A percentile compares a stretch with the other conserved stretches of the same genome.
Evolutionary conservation across 2,113 vertebrate species (phyloP).

Genomic region (Bettongia penicillata): DNA sequence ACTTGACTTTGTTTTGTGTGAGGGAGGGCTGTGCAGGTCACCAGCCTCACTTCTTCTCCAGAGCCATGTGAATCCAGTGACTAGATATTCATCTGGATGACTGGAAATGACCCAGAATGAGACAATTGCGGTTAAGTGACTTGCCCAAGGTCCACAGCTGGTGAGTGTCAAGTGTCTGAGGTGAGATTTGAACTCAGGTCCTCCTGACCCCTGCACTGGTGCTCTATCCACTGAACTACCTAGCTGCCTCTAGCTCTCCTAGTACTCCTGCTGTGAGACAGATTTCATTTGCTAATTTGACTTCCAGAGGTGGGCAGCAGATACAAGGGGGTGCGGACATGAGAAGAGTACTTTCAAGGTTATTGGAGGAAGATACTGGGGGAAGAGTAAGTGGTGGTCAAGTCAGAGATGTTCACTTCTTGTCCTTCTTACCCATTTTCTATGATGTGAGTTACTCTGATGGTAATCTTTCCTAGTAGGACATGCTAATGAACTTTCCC

Average conservation of each 20-base stretch:
- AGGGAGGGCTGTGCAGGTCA: too few species aligned
- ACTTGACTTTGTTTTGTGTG: too few species aligned
- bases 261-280: neutral
- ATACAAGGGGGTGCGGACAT: neutral
- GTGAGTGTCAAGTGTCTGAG: too few species aligned
- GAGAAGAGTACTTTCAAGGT: neutral
- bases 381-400: neutral
- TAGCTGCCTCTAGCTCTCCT: neutral
- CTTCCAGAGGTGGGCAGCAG: neutral
- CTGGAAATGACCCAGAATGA: too few species aligned
- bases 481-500: neutral
- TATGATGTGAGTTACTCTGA: neutral
- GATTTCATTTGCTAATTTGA: neutral
- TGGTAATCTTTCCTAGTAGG: neutral
- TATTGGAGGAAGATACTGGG: neutral
- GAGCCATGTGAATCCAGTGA: too few species aligned
- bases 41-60: too few species aligned
- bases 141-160: too few species aligned
- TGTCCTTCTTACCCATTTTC: neutral
- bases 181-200: too few species aligned
- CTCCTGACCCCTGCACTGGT: too few species aligned
- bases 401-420: neutral
- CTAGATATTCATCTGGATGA: too few species aligned
- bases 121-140: too few species aligned
- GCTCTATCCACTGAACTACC: too few species aligned